A percentile compares a stretch with the other conserved stretches of the same genome.
Conservation (phyloP, 2,797 vertebrate species). For the Margarornis squamiger region DNA sequence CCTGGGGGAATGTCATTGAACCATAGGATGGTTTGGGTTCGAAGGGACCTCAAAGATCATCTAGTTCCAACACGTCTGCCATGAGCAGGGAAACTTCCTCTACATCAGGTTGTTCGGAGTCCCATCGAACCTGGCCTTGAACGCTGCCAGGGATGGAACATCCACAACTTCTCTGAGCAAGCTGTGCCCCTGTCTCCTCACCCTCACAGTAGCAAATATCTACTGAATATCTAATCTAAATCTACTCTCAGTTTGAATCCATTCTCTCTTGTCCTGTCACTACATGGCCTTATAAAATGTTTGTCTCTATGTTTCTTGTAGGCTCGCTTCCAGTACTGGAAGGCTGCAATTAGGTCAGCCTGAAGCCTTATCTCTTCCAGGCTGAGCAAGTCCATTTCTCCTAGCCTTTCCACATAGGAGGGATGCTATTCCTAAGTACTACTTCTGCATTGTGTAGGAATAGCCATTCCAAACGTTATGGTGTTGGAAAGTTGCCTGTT, state of each 20-base stretch:
- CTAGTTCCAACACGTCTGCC: fast-evolving
- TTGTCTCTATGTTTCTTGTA: not conserved
- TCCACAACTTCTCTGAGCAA: not conserved
- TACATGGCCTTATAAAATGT: not conserved
- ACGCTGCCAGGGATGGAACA: not conserved
- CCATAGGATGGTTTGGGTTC: not conserved
- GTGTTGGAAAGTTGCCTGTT: not conserved
- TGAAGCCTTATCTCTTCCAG: not conserved
- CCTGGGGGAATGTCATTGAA: not conserved
- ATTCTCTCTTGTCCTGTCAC: not conserved
- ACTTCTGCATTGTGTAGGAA: not conserved
- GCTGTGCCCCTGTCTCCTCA: not conserved
- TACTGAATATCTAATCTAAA: not conserved
- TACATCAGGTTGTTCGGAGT: not conserved
- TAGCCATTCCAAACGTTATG: not conserved
- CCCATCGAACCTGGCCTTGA: not conserved
- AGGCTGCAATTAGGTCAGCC: fast-evolving
- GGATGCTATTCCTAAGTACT: not conserved
- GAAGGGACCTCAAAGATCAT: not conserved
- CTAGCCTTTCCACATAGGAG: not conserved
- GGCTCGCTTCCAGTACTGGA: not conserved
- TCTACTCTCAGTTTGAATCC: not conserved
- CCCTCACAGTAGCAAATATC: fast-evolving
- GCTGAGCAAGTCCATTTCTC: not conserved
- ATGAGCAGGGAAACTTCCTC: not conserved